Base-by-base conservation (phyloP, 1,140 invertebrate genomes). In the Dreissena rostriformis region DNA sequence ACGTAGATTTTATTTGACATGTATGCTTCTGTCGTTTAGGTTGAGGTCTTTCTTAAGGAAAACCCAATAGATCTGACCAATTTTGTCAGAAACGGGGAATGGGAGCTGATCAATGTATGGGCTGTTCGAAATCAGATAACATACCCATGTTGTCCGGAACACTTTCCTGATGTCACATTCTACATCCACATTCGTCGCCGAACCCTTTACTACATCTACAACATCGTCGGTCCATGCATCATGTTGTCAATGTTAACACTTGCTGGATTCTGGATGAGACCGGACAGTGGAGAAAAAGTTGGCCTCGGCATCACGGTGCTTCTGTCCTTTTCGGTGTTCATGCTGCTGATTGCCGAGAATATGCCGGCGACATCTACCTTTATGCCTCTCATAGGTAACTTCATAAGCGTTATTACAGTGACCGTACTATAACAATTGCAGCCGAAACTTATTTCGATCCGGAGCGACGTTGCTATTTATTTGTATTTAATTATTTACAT, bases 71-170 rank as follows among this genome's bases (percentile, higher is more conserved):
- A 95, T 87, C 91, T 95, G 7, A 92, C 91, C 10, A 95, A 95
- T 79, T 95, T 95, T 85, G 94, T 95, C 10, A 92, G 92, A 0
- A 95, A 95, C 84, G 95, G 95, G n/a, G 95, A 95, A 89, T 95
- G 95, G 95, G 94, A 95, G 65, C 89, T 95, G 28, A 84, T 95
- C 52, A 91, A 93, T 49, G 94, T 94, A 6, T 86, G 90, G 52
- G 86, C 87, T 24, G 65, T 85, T 14, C 65, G 87, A 5, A 88
- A 90, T 68, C 88, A 90, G 0, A 88, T 90, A 11, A 83, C 73
- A 17, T 90, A 90, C 73, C 85, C 88, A 17, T 92, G 91, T 85
- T 92, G 95, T 85, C 88, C 91, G 0, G 94, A 95, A 84, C 94
- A 94, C 12, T 95, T 95, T 86, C 94, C 94, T 0, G 95, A 95